phyloP scores from a whole-genome alignment of 2,888 invertebrate genomes.

The Platerodrilus igneus region DNA sequence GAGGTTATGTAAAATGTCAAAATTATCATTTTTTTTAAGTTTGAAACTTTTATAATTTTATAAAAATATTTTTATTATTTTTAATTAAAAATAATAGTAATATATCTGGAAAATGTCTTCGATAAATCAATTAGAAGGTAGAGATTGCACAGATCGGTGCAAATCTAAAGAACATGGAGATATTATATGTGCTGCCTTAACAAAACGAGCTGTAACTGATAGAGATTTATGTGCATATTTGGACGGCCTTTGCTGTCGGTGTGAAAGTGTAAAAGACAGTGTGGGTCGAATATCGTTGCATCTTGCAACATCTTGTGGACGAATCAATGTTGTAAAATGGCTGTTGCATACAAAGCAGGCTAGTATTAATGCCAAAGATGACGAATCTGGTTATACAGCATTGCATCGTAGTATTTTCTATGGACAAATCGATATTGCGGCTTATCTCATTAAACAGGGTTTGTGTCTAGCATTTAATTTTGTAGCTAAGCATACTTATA shows the following conservation, averaged over 20 bases:
- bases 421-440: conserved; percentile 72
- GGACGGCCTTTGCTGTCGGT: conserved; percentile 45
- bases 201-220: conserved; percentile 59
- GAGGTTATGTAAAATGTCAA: too few species aligned
- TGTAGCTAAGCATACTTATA: too few species aligned
- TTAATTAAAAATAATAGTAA: conserved; percentile 1
- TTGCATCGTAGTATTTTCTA: conserved; percentile 78
- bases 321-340: conserved; percentile 67
- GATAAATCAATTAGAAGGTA: background rate
- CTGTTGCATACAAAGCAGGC: conserved; percentile 59
- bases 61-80: too few species aligned
- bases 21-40: too few species aligned
- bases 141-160: conserved; percentile 58
- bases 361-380: conserved; percentile 61
- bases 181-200: conserved; percentile 59
- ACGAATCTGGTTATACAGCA: conserved; percentile 74
- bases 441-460: conserved; percentile 65
- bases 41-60: too few species aligned
- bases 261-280: conserved; percentile 47
- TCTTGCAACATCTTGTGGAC: conserved; percentile 71
- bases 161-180: conserved; percentile 56
- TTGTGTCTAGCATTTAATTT: too few species aligned
- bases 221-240: conserved; percentile 51
- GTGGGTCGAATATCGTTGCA: conserved; percentile 74
- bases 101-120: conserved; percentile 12